Percentiles rank a stretch among this genome's conserved stretches.
phyloP scores from a whole-genome alignment of 2,888 invertebrate genomes.

The Yponomeuta evonymella region DNA sequence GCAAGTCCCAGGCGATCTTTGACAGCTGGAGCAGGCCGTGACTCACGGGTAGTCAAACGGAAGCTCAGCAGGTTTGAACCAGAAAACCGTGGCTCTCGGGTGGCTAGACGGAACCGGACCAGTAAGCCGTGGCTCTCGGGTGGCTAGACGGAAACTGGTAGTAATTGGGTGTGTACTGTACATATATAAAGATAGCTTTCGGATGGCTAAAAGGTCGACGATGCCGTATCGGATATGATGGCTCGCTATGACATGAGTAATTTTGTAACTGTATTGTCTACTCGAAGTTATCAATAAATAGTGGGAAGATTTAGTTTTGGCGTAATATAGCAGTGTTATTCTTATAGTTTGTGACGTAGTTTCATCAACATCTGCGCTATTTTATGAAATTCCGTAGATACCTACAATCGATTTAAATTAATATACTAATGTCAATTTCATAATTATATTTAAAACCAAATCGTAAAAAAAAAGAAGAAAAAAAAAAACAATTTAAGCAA shows the following conservation, averaged over 20 bases:
- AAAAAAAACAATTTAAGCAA: no score
- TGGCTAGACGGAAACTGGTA: constrained; percentile 10
- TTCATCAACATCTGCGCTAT: neutral
- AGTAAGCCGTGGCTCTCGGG: constrained; percentile 12
- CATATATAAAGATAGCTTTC: neutral
- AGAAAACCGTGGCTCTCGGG: constrained; percentile 12
- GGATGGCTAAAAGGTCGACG: neutral
- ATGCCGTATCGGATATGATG: neutral
- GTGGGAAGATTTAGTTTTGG: neutral
- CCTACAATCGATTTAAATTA: neutral
- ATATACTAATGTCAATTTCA: no score
- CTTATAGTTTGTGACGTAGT: neutral
- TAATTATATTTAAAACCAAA: no score
- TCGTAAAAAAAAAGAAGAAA: no score
- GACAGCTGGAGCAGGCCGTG: constrained; percentile 3
- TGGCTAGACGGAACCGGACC: neutral
- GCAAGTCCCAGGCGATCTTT: no score
- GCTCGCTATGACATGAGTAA: neutral
- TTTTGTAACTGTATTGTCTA: neutral
- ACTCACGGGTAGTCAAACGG: neutral
- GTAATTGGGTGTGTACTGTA: neutral
- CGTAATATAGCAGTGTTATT: neutral
- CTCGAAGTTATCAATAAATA: neutral
- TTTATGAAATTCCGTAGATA: no score
- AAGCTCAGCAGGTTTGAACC: neutral